phyloP scores from a whole-genome alignment of 2,888 invertebrate species.

The Ypsolopha scabrella region DNA sequence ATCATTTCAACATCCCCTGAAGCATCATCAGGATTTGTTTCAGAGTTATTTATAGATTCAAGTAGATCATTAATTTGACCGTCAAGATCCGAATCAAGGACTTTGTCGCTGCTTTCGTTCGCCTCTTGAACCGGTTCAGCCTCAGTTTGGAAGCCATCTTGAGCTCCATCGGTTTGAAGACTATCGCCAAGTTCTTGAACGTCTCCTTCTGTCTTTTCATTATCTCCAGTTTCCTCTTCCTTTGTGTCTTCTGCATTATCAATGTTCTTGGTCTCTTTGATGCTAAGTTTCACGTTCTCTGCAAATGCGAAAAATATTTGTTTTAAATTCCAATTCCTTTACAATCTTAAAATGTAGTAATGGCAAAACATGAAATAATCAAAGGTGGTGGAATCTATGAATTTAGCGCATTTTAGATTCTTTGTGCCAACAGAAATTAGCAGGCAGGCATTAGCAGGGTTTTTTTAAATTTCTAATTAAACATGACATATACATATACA shows the following conservation, averaged over 20 bases:
- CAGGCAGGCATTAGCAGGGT: too few species aligned
- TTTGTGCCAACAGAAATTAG: too few species aligned
- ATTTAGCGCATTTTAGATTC: too few species aligned
- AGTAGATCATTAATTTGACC: constrained; percentile 39
- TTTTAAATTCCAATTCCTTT: background rate
- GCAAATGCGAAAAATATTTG: constrained; percentile 5
- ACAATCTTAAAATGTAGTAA: background rate
- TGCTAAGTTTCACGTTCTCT: constrained; percentile 29
- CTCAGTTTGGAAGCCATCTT: too few species aligned
- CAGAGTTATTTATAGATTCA: constrained; percentile 18
- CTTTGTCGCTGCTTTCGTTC: background rate
- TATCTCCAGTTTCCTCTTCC: background rate
- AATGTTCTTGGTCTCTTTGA: constrained; percentile 24
- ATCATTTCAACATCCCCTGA: constrained; percentile 4
- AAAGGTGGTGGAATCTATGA: too few species aligned
- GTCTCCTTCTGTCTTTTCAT: background rate
- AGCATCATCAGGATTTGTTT: background rate
- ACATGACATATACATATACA: too few species aligned
- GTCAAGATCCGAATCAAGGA: constrained; percentile 20
- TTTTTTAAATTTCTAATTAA: too few species aligned
- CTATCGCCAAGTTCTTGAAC: too few species aligned
- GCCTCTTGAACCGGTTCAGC: too few species aligned
- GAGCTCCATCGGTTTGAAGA: too few species aligned
- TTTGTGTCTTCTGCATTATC: background rate
- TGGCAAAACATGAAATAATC: background rate